Conservation (phyloP, 2,888 invertebrate genomes). For the Nephrotoma appendiculata region DNA sequence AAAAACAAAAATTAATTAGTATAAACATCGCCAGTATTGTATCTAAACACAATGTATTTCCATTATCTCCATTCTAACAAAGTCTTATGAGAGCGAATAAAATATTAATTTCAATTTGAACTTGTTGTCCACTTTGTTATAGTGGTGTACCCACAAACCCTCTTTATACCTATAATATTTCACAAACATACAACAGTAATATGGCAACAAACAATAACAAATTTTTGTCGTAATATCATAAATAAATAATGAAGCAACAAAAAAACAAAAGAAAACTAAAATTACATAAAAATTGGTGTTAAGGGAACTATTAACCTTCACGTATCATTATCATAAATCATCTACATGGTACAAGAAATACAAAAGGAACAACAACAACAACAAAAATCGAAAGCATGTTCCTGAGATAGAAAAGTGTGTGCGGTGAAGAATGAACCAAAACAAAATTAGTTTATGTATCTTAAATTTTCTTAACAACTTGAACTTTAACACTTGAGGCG, state of each 20-base stretch:
- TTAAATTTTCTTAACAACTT: background rate
- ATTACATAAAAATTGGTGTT: background rate
- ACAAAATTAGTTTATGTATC: background rate
- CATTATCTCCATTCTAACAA: background rate
- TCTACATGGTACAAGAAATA: background rate
- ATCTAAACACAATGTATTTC: too few species aligned
- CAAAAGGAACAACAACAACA: background rate
- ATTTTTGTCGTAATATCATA: background rate
- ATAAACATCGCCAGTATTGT: too few species aligned
- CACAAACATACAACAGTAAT: background rate
- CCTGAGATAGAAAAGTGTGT: background rate
- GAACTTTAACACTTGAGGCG: background rate
- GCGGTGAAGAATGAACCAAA: background rate
- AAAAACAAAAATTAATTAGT: too few species aligned
- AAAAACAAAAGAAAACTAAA: background rate
- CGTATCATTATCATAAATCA: background rate
- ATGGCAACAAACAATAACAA: background rate
- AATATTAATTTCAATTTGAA: background rate
- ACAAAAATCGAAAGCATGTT: background rate
- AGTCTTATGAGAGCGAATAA: background rate
- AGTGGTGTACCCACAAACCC: background rate
- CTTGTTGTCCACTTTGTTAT: background rate
- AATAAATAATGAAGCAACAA: background rate
- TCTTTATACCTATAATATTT: background rate
- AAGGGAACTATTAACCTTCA: background rate